Conservation (phyloP, 2,113 vertebrate genomes). For the Limnothrissa miodon region DNA sequence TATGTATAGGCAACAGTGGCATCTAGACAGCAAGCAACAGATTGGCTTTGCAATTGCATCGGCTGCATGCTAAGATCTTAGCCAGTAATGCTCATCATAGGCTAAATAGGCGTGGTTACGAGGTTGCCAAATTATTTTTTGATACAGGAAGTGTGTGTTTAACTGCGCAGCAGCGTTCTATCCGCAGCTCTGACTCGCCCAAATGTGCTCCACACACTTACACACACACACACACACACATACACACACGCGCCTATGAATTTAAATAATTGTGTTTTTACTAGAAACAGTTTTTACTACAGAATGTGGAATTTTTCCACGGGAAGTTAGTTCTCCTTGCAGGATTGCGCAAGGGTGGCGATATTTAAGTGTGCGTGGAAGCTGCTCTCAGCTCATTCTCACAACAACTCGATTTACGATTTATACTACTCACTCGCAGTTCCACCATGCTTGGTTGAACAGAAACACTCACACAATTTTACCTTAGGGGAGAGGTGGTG, state of each 20-base stretch:
- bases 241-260: background rate
- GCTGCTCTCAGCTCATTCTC: background rate
- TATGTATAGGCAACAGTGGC: background rate
- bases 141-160: slow-evolving; percentile 62
- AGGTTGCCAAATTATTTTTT: slow-evolving; percentile 36
- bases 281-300: background rate
- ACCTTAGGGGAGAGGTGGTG: no score
- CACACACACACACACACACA: background rate
- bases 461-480: background rate
- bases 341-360: background rate
- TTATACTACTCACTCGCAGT: background rate
- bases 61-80: slow-evolving; percentile 38
- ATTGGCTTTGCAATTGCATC: slow-evolving; percentile 1
- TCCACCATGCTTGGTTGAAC: background rate
- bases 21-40: background rate
- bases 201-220: background rate
- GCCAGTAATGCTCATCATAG: slow-evolving; percentile 39
- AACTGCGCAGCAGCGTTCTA: slow-evolving; percentile 58
- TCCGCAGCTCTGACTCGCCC: background rate
- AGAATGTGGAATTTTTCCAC: background rate
- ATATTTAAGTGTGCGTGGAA: background rate
- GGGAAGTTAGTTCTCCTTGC: background rate
- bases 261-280: background rate
- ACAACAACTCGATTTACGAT: background rate
- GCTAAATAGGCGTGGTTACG: slow-evolving; percentile 65